phyloP scores from a whole-genome alignment of 2,113 vertebrate species.

The Ascaphus truei region DNA sequence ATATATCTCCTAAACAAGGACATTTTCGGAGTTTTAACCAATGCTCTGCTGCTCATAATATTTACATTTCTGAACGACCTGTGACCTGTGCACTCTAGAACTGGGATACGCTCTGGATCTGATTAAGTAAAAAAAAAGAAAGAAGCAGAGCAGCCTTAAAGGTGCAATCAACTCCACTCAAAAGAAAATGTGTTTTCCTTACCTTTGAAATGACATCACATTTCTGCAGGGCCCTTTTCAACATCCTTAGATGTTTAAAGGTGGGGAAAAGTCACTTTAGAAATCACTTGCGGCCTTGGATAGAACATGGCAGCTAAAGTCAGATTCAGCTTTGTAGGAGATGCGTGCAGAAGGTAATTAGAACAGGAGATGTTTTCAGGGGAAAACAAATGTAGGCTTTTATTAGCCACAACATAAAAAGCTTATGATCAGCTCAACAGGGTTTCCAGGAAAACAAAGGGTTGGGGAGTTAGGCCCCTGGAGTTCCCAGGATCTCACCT shows the following conservation, averaged over 20 bases:
- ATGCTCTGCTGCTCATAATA: slow-evolving; percentile 11
- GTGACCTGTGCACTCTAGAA: background rate
- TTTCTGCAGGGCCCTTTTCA: background rate
- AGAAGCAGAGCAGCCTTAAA: background rate
- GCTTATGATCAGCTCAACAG: no score
- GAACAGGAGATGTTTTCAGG: no score
- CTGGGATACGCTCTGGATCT: background rate
- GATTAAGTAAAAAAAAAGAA: background rate
- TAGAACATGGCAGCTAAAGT: no score
- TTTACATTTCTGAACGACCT: slow-evolving; percentile 20
- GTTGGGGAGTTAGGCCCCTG: no score
- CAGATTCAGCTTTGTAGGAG: no score
- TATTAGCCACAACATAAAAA: no score
- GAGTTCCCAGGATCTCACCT: no score
- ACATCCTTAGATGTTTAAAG: background rate
- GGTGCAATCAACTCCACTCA: background rate
- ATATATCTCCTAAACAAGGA: background rate
- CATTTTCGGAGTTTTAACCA: background rate
- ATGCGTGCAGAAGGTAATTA: no score
- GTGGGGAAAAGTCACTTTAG: no score
- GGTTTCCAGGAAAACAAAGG: no score
- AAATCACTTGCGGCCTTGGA: no score
- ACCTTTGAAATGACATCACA: slow-evolving; percentile 8
- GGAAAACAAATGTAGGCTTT: no score
- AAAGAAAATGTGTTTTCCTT: slow-evolving; percentile 17